Base-by-base conservation (phyloP, 2,113 vertebrate species). In the Apodemus speciosus region DNA sequence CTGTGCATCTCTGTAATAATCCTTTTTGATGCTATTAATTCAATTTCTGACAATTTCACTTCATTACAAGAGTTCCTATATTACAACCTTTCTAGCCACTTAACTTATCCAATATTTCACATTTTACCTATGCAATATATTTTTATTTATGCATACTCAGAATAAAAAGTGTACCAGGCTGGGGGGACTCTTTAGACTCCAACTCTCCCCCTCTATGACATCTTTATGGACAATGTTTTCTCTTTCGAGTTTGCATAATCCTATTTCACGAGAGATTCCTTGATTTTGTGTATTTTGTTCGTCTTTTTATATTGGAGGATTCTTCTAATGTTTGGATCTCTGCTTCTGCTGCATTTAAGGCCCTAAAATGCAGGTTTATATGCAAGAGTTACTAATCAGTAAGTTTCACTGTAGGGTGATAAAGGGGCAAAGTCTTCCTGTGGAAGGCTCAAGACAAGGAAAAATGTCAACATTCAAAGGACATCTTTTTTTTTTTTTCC, bases 201-300 rank as follows among this genome's bases (percentile, higher is more conserved):
- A 80, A 0, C 80, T 85, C 35, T 91, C 85, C 13, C 85, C 92
- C 75, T 94, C 69, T 6, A 60, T 23, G 84, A 20, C 8, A 85
- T 38, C 38, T 89, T 88, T 35, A 77, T 16, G 77, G 23, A 60
- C 20, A 88, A 0, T 84, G 81, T 89, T 49, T 75, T 93, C 43
- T 68, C 68, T 71, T 51, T 73, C 43, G 43, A 79, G 38, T 90
- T 88, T 92, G 81, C n/a, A 87, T 21, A 83, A 84, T 49, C 2
- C 11, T 71, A 79, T 10, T 76, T 94, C 91, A 35, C 64, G 27
- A 89, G 85, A 81, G 32, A 64, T 94, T 88, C 14, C 64, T 93
- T 91, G 21, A 64, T 94, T 92, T 87, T 69, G 15, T 49, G 32
- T 73, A 62, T 75, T 92, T 85, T 90, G 60, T 40, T 89, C 56